Percentiles rank a stretch among this genome's conserved stretches.
Evolutionary conservation across 2,888 invertebrate genomes (phyloP).

Genomic region (Campopleginae sp.): DNA sequence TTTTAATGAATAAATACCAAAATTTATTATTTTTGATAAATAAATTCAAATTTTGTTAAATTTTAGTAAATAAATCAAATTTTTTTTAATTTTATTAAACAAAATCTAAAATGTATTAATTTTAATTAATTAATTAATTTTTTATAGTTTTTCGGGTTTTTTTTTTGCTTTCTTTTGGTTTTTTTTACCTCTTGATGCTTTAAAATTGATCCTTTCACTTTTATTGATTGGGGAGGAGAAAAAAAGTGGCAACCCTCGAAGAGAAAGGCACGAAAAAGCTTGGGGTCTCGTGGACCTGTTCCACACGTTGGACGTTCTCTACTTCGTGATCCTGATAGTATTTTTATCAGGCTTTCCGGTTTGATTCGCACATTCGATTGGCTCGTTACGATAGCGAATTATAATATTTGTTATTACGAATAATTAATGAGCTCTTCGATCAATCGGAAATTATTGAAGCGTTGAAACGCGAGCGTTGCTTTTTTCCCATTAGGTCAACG

Average conservation of each 20-base stretch:
- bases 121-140: no score
- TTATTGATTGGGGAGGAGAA: background rate
- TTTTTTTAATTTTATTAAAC: no score
- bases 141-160: no score
- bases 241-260: constrained; percentile 6
- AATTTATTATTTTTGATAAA: no score
- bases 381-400: background rate
- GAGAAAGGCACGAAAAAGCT: constrained; percentile 60
- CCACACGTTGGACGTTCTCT: constrained; percentile 21
- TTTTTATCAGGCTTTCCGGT: constrained; percentile 35
- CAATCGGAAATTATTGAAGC: constrained; percentile 38
- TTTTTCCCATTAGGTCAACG: constrained; percentile 44
- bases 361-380: background rate
- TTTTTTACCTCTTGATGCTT: background rate
- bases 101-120: no score
- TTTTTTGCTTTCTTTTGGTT: background rate
- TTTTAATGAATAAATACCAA: no score
- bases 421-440: constrained; percentile 32
- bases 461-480: constrained; percentile 24
- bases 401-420: constrained; percentile 26
- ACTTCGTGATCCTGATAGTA: background rate
- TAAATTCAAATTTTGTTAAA: no score
- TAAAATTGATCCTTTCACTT: constrained; percentile 44
- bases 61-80: no score
- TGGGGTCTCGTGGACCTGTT: constrained; percentile 44